Evolutionary conservation across 2,113 vertebrate species (phyloP), one percentile per base, ranked within the genome.

Genomic region (Zosterops borbonicus): DNA sequence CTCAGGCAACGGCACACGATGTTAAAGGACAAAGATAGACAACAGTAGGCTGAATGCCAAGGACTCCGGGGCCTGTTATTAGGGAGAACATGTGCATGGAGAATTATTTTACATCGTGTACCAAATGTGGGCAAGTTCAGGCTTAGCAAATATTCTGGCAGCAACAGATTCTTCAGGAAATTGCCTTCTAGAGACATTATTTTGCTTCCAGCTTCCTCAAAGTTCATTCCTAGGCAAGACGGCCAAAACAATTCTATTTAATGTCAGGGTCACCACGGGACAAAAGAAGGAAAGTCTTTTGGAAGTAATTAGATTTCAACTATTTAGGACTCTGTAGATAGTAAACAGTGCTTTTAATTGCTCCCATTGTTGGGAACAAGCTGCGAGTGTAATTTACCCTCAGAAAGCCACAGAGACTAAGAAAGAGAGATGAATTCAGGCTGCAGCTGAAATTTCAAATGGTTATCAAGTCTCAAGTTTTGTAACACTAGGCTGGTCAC

Each of bases 121-220:
- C 96, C 95, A 97, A 97, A 96, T 95, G 95, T 96, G 95, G 93
- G 88, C 96, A 97, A 96, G 93, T 90, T 92, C 76, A 92, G 85
- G 88, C 95, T 96, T 74, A 94, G 90, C 71, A 88, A 92, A 68
- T 86, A 74, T 52, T 83, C 96, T 96, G 90, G 82, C 94, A 94
- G 93, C 92, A 78, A 47, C 1, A 16, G 87, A 63, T 94, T 96
- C 83, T 88, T 95, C 90, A 96, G 92, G 94, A 96, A 97, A 97
- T 94, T 95, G 92, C 94, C 96, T 96, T 94, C 92, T 93, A 94
- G 95, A 95, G 96, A 95, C 94, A 92, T 83, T 79, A 92, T 79
- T 94, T 87, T 82, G 78, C 84, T 95, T 94, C 93, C 91, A 97
- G 94, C 83, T 95, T 93, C 92, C 94, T 95, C 95, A 93, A 88